Evolutionary conservation across 2,797 vertebrate genomes (phyloP), one percentile per base, ranked within the genome.

Genomic region (Lutjanus campechanus): DNA sequence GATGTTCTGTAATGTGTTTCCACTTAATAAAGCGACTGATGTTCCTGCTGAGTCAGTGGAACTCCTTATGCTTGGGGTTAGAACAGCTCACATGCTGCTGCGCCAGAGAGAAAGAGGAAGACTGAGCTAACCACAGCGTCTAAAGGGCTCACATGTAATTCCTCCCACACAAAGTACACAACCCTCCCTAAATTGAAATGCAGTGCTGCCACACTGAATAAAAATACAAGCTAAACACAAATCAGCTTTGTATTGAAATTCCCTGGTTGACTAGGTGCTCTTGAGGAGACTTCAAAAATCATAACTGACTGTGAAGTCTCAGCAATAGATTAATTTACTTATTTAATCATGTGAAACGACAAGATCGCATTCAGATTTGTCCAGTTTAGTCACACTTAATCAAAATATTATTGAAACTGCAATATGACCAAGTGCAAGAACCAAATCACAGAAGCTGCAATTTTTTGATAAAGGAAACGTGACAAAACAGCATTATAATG

Each of bases 31-130:
- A 88, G 40, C 62, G 29, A 44, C 61, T 69, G 72, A 76, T 81
- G 60, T 80, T 88, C 25, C 56, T 83, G 88, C 77, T 87, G 88
- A 91, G 88, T 91, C 84, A 81, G 89, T 84, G 83, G 84, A 81
- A 81, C 65, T 79, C 41, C 73, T 73, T 56, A 53, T 63, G 64
- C 79, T 72, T 77, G 44, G 65, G 71, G 40, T 75, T 73, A 12
- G 71, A 84, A 44, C 54, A 25, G 69, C 67, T 82, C 73, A 55
- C 63, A 20, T 60, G 70, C 54, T 41, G 76, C 58, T 12, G 25
- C 40, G 61, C 53, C 68, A 72, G 55, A 77, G 74, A 77, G 74
- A 77, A 77, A 81, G 64, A 70, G 55, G 61, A 83, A 67, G 77
- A 19, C 44, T 25, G 49, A 74, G 60, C 17, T 71, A 77, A 84